These are phyloP conservation scores for Myrmecobius fasciatus DNA, from an alignment of 2,113 vertebrate species.

Conservation along the genomic window DNA sequence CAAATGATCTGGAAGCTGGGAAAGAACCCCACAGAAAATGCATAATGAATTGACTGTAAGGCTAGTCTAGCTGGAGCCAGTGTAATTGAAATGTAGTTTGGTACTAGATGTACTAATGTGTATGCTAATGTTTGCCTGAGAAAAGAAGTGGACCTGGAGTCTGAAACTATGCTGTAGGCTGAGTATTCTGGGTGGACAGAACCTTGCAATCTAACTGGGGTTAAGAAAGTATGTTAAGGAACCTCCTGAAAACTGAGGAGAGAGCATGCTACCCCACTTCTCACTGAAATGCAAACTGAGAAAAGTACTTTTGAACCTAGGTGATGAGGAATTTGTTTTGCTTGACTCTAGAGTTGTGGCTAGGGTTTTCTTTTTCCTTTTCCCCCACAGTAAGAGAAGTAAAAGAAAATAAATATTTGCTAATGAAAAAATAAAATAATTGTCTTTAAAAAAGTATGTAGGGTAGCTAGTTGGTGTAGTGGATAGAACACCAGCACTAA, in stretches of 20 bases:
- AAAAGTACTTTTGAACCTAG: not conserved
- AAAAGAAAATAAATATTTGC: not conserved
- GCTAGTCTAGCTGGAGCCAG: not conserved
- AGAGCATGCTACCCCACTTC: not conserved
- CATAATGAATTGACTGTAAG: not conserved
- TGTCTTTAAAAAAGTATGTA: not conserved
- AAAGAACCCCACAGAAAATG: not conserved
- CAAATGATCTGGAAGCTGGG: not conserved
- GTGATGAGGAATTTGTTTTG: not conserved
- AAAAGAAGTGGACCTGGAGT: not conserved
- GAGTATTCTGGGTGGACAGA: not conserved
- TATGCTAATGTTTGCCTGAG: slow-evolving; percentile 2
- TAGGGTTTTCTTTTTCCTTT: not conserved
- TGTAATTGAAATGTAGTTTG: not conserved
- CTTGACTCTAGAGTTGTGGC: not conserved
- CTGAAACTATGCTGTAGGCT: not conserved
- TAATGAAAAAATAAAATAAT: not conserved
- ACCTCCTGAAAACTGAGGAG: not conserved
- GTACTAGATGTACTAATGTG: not conserved
- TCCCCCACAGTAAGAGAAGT: not conserved
- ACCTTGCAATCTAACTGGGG: not conserved
- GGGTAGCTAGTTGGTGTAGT: too few relatives aligned
- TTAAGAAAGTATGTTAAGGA: not conserved
- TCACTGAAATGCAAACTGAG: not conserved
- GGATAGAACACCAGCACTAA: too few relatives aligned